These are phyloP conservation scores for Taenioides sp. DNA, from an alignment of 2,797 vertebrate species.

Conservation along the genomic window DNA sequence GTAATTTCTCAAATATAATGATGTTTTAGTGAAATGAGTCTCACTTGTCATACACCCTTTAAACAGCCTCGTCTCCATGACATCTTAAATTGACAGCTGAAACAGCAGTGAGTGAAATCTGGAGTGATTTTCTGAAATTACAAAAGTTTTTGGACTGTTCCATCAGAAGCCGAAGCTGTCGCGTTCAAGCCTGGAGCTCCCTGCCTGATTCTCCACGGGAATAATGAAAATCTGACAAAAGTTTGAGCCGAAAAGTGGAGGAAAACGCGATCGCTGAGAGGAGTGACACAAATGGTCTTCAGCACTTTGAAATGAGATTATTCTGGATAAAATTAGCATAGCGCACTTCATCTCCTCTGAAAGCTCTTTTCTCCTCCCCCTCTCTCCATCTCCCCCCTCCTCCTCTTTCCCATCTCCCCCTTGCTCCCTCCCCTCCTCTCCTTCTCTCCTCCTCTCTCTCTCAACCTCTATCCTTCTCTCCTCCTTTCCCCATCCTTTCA, in stretches of 20 bases:
- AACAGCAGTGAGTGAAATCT: slow-evolving; percentile 9
- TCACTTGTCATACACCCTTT: too few relatives aligned
- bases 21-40: too few relatives aligned
- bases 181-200: slow-evolving; percentile 13
- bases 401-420: too few relatives aligned
- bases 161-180: slow-evolving; percentile 16
- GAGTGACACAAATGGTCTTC: slow-evolving; percentile 25
- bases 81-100: neutral
- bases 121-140: slow-evolving; percentile 12
- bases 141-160: slow-evolving; percentile 18
- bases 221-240: slow-evolving; percentile 25
- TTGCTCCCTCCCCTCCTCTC: too few relatives aligned
- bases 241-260: slow-evolving; percentile 20
- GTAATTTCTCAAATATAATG: too few relatives aligned
- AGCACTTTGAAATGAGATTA: slow-evolving; percentile 29
- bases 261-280: slow-evolving; percentile 24
- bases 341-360: slow-evolving; percentile 18
- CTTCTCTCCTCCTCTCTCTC: too few relatives aligned
- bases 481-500: too few relatives aligned
- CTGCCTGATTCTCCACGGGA: slow-evolving; percentile 23
- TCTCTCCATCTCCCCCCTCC: too few relatives aligned
- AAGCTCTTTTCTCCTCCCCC: slow-evolving; percentile 21
- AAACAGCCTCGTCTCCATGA: neutral
- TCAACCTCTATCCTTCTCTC: too few relatives aligned
- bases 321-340: slow-evolving; percentile 40